Base-by-base conservation (phyloP, 2,113 vertebrate species). In the Orientallactaga bullata region DNA sequence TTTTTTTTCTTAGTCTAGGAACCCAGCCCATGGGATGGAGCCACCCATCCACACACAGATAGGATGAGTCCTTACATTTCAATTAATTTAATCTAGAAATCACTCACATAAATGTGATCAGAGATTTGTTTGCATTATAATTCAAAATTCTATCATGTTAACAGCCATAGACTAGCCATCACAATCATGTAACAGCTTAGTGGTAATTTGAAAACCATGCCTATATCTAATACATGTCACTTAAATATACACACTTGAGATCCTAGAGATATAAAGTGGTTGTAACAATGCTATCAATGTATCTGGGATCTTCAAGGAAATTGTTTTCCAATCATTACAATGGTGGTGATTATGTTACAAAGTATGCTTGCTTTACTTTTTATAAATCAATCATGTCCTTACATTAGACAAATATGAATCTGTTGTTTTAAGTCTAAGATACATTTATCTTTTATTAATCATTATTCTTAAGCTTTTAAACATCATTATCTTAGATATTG, bases 181-280 rank as follows among this genome's bases (percentile, higher is more conserved):
- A 55, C 55, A 7, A 55, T 55, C 4, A 17, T 60, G 0, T 51
- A 69, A 91, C 28, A 76, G 81, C 88, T 61, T 85, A n/a, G 5
- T 73, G 39, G 68, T 71, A 20, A 3, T 86, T 93, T 79, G 26
- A 9, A 18, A 89, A 83, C 74, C 32, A 66, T 89, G 17, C 9
- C 47, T 81, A 37, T 51, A 47, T 94, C 79, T 88, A 86, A 23
- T 74, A 79, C 30, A 51, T 65, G 15, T 89, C 69, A 74, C 12
- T 88, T 89, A 88, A 90, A 60, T 72, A 82, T 23, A 32, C 28
- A n/a, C 79, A 84, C 5, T 85, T 77, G 30, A 85, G 23, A 85
- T 8, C 16, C 0, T 32, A 66, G 37, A 89, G 20, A 42, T 30
- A 32, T n/a, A 83, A 83, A 61, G 1, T 84, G 55, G 7, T 88